Base-by-base conservation (phyloP, 1,140 invertebrate genomes). In the Myzus persicae region DNA sequence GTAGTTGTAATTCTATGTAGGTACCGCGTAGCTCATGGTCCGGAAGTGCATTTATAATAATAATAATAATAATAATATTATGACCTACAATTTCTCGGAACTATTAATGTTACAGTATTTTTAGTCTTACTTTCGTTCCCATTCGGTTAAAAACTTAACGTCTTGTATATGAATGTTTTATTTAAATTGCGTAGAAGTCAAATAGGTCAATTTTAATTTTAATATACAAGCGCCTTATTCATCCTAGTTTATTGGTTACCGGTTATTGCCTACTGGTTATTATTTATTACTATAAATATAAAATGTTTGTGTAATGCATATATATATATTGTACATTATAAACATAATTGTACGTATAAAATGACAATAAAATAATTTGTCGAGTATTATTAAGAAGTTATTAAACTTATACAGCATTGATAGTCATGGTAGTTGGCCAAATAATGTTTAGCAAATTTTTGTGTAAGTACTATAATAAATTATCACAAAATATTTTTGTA, bases 81-180 rank as follows among this genome's bases (percentile, higher is more conserved):
- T 90, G 89, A 90, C 89, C 89, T 90, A 90, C 51, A 90, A 90
- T 90, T 42, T 42, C 48, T 31, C 14, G 38, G 26, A 90, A 59
- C 18, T 42, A 67, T 40, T 42, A 42, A 67, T 42, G 88, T 6
- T 9, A 40, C 2, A n/a, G 87, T 88, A 44, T 85, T 46, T 36
- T n/a, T 36, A 46, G 46, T 89, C 48, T 89, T 54, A 54, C 87
- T 89, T 89, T 89, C 89, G 89, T 67, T 67, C 38, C 51, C 89
- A 26, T 90, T 67, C 38, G 51, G 88, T 40, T 14, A 67, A 67
- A 46, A 54, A 38, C 2, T 51, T 22, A 51, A n/a, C 31, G 44
- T 88, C 31, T 31, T 40, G 20, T 31, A 31, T 31, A 31, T 44
- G 85, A 46, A 87, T 46, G 85, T 87, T 46, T 87, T 87, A 87